phyloP scores from a whole-genome alignment of 2,888 invertebrate genomes.

The Onthophagus sagittarius region DNA sequence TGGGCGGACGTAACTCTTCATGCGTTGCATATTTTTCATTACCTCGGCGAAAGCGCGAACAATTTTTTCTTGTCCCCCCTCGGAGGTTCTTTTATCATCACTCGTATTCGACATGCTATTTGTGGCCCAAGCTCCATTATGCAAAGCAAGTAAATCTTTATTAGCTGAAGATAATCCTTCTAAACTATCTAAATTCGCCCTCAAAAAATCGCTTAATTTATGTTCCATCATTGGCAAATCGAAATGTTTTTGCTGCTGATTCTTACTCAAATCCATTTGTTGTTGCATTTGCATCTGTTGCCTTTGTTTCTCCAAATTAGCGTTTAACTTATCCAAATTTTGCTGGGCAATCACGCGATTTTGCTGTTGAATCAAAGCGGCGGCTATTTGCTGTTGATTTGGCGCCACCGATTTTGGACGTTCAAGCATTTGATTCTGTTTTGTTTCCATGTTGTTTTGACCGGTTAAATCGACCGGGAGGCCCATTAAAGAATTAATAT shows the following conservation, averaged over 20 bases:
- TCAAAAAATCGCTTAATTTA: conserved; percentile 68
- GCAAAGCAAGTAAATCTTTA: conserved; percentile 63
- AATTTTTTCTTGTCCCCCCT: conserved; percentile 77
- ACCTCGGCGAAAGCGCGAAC: conserved; percentile 81
- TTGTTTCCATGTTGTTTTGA: conserved; percentile 40
- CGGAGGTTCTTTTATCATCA: conserved; percentile 44
- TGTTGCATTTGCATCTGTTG: conserved; percentile 50
- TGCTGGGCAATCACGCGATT: conserved; percentile 57
- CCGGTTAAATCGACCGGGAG: conserved; percentile 46
- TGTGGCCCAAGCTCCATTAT: conserved; percentile 62
- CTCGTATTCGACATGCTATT: conserved; percentile 29
- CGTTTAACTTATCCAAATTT: conserved; percentile 59
- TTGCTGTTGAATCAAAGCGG: conserved; percentile 55
- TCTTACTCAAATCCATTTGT: conserved; percentile 41
- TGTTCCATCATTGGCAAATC: conserved; percentile 54
- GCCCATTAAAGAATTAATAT: conserved; percentile 38
- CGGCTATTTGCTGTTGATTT: conserved; percentile 49
- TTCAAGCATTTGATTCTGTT: conserved; percentile 39
- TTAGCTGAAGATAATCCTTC: conserved; percentile 57
- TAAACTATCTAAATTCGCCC: conserved; percentile 68
- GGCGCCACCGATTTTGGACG: conserved; percentile 46
- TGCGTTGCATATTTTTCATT: conserved; percentile 83
- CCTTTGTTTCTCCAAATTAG: conserved; percentile 55
- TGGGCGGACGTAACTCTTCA: conserved; percentile 83
- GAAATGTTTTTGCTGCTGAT: conserved; percentile 43